Percentiles rank a stretch among this genome's conserved stretches.
Conservation (phyloP, 2,113 vertebrate species). For the Phaethornis superciliosus region DNA sequence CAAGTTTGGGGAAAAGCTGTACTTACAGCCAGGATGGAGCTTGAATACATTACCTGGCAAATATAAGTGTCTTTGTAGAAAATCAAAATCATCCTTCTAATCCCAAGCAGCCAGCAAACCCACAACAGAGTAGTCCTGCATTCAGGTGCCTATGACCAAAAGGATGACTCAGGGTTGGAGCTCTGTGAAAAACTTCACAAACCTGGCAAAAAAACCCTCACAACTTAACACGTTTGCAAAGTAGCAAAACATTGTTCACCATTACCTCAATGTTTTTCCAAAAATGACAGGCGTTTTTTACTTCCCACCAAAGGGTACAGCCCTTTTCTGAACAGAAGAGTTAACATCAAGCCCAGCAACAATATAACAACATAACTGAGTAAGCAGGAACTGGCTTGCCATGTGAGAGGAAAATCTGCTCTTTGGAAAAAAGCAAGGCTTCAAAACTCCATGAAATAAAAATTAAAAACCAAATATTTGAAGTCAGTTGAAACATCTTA, state of each 20-base stretch:
- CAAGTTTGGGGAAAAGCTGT: not conserved
- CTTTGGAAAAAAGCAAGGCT: not conserved
- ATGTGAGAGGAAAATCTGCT: not conserved
- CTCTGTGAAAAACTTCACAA: slow-evolving; percentile 1
- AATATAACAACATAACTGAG: not conserved
- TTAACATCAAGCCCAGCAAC: not conserved
- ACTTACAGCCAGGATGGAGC: not conserved
- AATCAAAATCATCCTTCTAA: not conserved
- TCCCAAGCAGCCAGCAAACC: not conserved
- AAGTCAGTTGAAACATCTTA: not conserved
- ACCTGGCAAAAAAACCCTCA: not conserved
- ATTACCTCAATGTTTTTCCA: not conserved
- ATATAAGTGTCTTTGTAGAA: not conserved
- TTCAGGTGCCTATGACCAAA: not conserved
- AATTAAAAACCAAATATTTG: not conserved
- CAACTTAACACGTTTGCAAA: slow-evolving; percentile 34
- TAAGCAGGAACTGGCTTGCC: not conserved
- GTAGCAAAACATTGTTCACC: slow-evolving; percentile 22
- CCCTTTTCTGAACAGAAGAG: not conserved
- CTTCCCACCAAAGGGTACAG: not conserved
- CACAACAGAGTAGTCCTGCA: not conserved
- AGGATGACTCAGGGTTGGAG: not conserved
- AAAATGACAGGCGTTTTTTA: not conserved
- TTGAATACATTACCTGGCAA: not conserved
- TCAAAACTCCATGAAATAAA: not conserved